phyloP scores from a whole-genome alignment of 2,113 vertebrate genomes.

The Ranitomeya variabilis region DNA sequence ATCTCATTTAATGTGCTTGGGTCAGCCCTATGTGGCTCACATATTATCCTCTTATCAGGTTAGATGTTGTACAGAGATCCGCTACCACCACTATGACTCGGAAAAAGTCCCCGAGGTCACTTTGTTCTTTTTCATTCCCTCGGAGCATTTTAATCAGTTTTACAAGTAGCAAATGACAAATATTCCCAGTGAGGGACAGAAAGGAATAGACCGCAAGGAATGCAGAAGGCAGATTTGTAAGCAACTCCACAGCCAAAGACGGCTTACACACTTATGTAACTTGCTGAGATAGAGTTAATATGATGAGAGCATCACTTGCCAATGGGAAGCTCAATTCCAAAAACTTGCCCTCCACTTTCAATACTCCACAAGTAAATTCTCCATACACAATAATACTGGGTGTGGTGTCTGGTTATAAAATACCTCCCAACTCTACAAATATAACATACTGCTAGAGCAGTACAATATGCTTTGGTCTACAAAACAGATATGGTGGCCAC shows the following conservation, averaged over 20 bases:
- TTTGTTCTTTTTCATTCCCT: slow-evolving; percentile 62
- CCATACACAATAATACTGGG: neutral
- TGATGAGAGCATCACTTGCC: neutral
- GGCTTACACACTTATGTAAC: neutral
- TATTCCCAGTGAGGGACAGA: slow-evolving; percentile 73
- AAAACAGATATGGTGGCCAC: too few relatives aligned
- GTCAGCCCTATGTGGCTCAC: too few relatives aligned
- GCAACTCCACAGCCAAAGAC: neutral
- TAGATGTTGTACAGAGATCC: neutral
- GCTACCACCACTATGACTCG: neutral
- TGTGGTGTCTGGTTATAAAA: too few relatives aligned
- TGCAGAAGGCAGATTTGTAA: slow-evolving; percentile 34
- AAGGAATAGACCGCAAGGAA: slow-evolving; percentile 28
- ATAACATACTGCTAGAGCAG: too few relatives aligned
- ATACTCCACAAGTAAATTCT: neutral
- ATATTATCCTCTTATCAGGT: too few relatives aligned
- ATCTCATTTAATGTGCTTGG: neutral
- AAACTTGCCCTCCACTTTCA: neutral
- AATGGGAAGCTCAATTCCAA: neutral
- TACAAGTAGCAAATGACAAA: slow-evolving; percentile 72
- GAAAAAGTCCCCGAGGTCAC: slow-evolving; percentile 59
- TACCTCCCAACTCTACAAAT: too few relatives aligned
- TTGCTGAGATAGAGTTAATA: neutral
- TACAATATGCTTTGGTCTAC: too few relatives aligned
- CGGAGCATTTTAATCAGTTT: slow-evolving; percentile 65